phyloP scores from a whole-genome alignment of 2,888 invertebrate species.

The Incurvaria masculella region DNA sequence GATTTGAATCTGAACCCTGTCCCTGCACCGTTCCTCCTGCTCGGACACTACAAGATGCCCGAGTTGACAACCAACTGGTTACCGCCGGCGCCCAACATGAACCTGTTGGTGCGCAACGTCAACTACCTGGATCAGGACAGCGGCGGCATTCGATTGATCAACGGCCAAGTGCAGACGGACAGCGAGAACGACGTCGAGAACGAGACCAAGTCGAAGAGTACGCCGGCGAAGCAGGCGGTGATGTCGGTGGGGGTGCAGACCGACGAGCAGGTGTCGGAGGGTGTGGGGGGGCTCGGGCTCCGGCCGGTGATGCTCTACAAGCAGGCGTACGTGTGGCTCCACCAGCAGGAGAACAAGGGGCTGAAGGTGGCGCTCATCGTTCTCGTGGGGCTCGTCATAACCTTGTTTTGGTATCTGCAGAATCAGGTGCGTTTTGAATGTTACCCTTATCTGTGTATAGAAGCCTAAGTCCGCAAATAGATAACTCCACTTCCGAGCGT shows the following conservation, averaged over 20 bases:
- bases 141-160: slow-evolving; percentile 34
- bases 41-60: slow-evolving; percentile 72
- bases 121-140: slow-evolving; percentile 23
- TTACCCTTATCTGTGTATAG: too few species aligned
- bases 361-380: slow-evolving; percentile 67
- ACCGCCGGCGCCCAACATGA: slow-evolving; percentile 37
- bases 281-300: slow-evolving; percentile 33
- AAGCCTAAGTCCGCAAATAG: too few species aligned
- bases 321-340: slow-evolving; percentile 58
- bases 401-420: slow-evolving; percentile 73
- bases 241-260: slow-evolving; percentile 58
- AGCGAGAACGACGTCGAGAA: slow-evolving; percentile 38
- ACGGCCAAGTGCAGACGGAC: slow-evolving; percentile 36
- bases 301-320: slow-evolving; percentile 43
- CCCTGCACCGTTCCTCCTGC: slow-evolving; percentile 43
- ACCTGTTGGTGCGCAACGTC: slow-evolving; percentile 27
- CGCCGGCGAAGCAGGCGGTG: slow-evolving; percentile 19
- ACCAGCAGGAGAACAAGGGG: slow-evolving; percentile 73
- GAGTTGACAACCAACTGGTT: slow-evolving; percentile 52
- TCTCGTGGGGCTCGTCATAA: slow-evolving; percentile 63
- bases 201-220: slow-evolving; percentile 41
- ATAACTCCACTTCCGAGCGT: too few species aligned
- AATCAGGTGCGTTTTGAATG: slow-evolving; percentile 57
- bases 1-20: slow-evolving; percentile 38
- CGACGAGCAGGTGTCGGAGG: slow-evolving; percentile 42